These are phyloP conservation scores for Montipora cactus DNA, from an alignment of 64 coral and sea anemone species.

Conservation along the genomic window DNA sequence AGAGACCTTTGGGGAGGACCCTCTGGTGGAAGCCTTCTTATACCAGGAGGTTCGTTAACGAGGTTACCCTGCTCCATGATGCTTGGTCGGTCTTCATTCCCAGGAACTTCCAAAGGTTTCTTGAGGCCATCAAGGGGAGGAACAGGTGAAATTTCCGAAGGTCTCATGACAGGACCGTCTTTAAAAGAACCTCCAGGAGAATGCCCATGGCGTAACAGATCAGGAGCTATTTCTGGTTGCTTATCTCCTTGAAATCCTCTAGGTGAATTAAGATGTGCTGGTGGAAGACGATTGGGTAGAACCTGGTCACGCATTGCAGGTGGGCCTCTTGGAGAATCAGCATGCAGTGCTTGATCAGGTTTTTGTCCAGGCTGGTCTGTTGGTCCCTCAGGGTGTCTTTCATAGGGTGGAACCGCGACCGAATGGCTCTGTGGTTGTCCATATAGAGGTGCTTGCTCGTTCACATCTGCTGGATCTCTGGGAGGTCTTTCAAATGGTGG, in stretches of 20 bases:
- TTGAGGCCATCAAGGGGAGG: not conserved
- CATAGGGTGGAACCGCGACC: constrained; percentile 19
- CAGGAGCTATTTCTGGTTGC: not conserved
- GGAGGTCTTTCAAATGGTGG: constrained; percentile 13
- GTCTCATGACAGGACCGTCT: not conserved
- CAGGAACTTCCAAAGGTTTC: not conserved
- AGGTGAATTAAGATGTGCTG: not conserved
- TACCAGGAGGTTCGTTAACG: not conserved
- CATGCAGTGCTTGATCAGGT: constrained; percentile 35
- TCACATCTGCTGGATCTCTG: not conserved
- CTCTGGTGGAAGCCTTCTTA: not conserved
- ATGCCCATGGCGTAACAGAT: constrained; percentile 15
- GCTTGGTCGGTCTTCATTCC: not conserved
- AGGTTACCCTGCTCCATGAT: not conserved
- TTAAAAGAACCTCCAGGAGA: constrained; percentile 31
- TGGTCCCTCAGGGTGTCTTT: constrained; percentile 2
- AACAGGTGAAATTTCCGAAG: not conserved
- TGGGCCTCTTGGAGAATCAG: not conserved
- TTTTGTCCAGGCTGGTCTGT: not conserved
- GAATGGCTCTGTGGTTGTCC: not conserved
- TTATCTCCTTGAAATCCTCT: constrained; percentile 21
- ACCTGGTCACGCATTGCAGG: not conserved
- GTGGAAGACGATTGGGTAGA: not conserved
- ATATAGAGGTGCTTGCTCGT: constrained; percentile 17
- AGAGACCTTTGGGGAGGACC: constrained; percentile 4